Evolutionary conservation across 2,797 vertebrate genomes (phyloP).

Genomic region (Margarornis squamiger): DNA sequence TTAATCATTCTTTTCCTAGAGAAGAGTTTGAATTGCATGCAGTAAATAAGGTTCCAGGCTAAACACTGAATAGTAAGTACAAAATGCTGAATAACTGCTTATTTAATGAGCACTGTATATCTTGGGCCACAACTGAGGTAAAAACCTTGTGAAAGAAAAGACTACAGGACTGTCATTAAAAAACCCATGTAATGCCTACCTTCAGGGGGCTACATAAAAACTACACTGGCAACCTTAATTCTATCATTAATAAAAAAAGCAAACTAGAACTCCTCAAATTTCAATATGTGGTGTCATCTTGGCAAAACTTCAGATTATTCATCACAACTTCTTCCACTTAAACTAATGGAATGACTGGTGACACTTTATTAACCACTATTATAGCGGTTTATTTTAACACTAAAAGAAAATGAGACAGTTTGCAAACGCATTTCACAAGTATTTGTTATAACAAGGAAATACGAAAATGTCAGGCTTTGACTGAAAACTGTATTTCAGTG

Average conservation of each 20-base stretch:
- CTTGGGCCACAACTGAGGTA: neutral
- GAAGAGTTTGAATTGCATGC: neutral
- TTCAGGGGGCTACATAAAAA: neutral
- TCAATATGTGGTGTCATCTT: neutral
- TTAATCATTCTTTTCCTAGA: neutral
- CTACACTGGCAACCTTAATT: neutral
- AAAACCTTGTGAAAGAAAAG: neutral
- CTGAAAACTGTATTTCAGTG: neutral
- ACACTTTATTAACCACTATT: neutral
- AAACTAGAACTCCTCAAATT: neutral
- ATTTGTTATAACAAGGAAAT: neutral
- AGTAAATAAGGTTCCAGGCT: neutral
- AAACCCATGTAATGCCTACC: neutral
- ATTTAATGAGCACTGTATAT: neutral
- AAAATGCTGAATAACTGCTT: neutral
- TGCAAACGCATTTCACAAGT: neutral
- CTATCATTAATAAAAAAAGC: neutral
- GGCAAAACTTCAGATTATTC: neutral
- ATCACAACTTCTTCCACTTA: neutral
- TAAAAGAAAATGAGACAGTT: neutral
- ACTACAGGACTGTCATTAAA: neutral
- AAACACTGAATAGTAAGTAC: neutral
- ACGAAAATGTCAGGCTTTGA: neutral
- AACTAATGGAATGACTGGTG: neutral
- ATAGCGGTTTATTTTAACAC: neutral